Evolutionary conservation across 1,140 invertebrate genomes (phyloP).

Genomic region (Drosophila nigromelanica): DNA sequence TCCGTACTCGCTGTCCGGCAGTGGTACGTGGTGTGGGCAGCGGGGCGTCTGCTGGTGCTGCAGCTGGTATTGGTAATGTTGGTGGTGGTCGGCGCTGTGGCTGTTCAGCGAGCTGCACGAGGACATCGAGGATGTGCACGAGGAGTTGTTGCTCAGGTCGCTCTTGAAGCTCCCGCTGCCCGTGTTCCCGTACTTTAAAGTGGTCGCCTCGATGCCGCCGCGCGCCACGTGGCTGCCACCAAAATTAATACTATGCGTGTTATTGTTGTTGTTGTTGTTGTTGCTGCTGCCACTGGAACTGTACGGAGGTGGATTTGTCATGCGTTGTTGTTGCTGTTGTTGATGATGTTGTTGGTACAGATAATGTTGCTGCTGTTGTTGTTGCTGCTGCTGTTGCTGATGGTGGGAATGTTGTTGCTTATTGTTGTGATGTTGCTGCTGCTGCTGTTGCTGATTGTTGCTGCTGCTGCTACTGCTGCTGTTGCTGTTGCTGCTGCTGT

Average conservation of each 20-base stretch:
- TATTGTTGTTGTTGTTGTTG: conserved; percentile 45
- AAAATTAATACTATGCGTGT: conserved; percentile 64
- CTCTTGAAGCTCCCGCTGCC: conserved; percentile 66
- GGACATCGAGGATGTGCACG: conserved; percentile 44
- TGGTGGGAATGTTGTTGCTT: conserved; percentile 61
- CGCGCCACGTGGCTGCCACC: conserved; percentile 67
- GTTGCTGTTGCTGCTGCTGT: conserved; percentile 57
- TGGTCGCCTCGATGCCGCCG: conserved; percentile 77
- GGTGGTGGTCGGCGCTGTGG: conserved; percentile 79
- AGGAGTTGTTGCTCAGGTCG: conserved; percentile 49
- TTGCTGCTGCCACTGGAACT: conserved; percentile 41
- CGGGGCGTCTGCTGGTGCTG: conserved; percentile 84
- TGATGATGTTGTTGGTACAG: conserved; percentile 50
- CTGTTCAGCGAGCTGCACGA: conserved; percentile 69
- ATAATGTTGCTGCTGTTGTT: conserved; percentile 52
- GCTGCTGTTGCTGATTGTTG: conserved; percentile 64
- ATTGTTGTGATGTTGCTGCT: conserved; percentile 32
- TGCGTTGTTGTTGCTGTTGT: conserved; percentile 67
- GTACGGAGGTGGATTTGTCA: conserved; percentile 63
- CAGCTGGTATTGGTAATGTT: conserved; percentile 81
- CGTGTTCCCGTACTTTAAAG: conserved; percentile 75
- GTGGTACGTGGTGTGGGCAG: conserved; percentile 86
- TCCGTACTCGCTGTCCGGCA: conserved; percentile 87
- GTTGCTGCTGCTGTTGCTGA: conserved; percentile 51
- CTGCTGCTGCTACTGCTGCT: conserved; percentile 53